A percentile compares a stretch with the other conserved stretches of the same genome.
phyloP scores from a whole-genome alignment of 2,113 vertebrate genomes.

The Upupa epops region DNA sequence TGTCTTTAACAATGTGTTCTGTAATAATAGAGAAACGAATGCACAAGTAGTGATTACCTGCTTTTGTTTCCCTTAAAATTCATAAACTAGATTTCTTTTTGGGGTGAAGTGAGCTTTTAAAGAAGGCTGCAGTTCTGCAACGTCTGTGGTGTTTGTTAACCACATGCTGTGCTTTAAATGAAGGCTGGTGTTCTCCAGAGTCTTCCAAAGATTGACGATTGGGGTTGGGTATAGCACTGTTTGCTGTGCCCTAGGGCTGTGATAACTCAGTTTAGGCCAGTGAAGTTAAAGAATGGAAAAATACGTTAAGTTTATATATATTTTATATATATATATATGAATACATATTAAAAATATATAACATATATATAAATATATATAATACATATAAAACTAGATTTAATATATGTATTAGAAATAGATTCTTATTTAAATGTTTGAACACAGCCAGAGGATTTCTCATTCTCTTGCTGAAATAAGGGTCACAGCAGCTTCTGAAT shows the following conservation, averaged over 20 bases:
- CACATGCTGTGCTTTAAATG: not conserved
- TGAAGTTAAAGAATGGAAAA: not conserved
- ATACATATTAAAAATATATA: no score
- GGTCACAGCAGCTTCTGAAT: not conserved
- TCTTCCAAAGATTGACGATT: not conserved
- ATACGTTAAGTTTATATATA: no score
- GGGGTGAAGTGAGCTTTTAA: not conserved
- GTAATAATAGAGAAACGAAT: not conserved
- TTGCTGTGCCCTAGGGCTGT: not conserved
- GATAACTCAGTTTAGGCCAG: not conserved
- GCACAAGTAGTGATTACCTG: no score
- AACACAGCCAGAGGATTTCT: not conserved
- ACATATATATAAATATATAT: no score
- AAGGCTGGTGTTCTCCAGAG: not conserved
- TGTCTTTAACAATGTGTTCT: not conserved
- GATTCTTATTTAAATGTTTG: not conserved
- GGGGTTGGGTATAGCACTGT: not conserved
- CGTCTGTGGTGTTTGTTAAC: not conserved
- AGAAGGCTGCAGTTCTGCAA: not conserved
- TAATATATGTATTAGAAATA: not conserved
- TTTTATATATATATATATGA: no score
- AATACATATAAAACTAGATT: no score
- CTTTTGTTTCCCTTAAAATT: not conserved
- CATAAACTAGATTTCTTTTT: not conserved
- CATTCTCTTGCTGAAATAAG: not conserved